Conservation (phyloP, 2,797 vertebrate genomes). For the Micromesistius poutassou region DNA sequence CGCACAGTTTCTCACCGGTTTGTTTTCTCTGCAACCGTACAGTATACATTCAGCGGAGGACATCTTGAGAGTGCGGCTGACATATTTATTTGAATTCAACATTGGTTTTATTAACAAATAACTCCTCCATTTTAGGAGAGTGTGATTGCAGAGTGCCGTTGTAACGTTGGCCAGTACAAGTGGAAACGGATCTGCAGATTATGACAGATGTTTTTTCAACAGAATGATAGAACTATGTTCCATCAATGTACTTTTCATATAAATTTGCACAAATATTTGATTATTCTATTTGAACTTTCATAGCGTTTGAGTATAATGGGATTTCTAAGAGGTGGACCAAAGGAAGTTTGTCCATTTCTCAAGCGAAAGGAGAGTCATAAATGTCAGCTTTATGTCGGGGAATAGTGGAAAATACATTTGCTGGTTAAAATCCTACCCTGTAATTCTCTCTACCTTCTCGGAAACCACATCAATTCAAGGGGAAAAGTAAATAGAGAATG, state of each 20-base stretch:
- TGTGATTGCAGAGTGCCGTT: conserved; percentile 5
- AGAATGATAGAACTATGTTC: background rate
- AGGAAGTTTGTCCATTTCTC: conserved; percentile 39
- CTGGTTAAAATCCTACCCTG: conserved; percentile 53
- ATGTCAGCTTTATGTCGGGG: conserved; percentile 45
- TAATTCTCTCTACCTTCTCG: conserved; percentile 57
- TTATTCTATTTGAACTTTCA: conserved; percentile 12
- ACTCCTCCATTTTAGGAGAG: background rate
- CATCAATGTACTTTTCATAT: background rate
- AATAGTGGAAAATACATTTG: conserved; percentile 46
- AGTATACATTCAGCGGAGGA: conserved; percentile 8
- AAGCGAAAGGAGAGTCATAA: conserved; percentile 16
- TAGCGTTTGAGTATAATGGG: conserved; percentile 29
- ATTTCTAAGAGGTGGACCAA: conserved; percentile 41
- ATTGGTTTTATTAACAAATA: conserved; percentile 17
- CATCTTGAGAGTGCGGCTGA: conserved; percentile 11
- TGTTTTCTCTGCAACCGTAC: conserved; percentile 16
- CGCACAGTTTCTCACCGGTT: conserved; percentile 9
- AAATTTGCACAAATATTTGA: background rate
- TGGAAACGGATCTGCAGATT: conserved; percentile 29
- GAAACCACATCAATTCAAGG: conserved; percentile 53
- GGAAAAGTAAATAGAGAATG: conserved; percentile 50
- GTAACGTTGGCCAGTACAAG: conserved; percentile 12
- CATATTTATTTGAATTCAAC: conserved; percentile 31
- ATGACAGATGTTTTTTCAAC: background rate